Conservation (phyloP, 1,140 invertebrate genomes). For the Trichoplusia ni region DNA sequence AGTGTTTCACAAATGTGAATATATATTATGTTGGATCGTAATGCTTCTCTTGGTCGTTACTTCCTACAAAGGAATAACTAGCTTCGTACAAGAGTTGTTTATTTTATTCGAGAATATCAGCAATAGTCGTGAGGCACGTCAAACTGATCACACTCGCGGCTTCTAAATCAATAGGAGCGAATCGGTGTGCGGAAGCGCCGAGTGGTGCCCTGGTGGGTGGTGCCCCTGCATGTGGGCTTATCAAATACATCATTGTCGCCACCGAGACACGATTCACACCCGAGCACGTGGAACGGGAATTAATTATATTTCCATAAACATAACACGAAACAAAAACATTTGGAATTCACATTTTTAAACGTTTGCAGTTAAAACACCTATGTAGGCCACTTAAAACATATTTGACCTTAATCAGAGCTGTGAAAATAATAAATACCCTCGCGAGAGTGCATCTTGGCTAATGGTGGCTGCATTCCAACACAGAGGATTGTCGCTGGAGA, state of each 20-base stretch:
- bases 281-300: conserved; percentile 16
- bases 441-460: conserved; percentile 50
- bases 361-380: not conserved
- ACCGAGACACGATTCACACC: conserved; percentile 1
- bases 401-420: conserved; percentile 21
- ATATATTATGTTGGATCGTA: not conserved
- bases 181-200: conserved; percentile 29
- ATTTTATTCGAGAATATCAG: conserved; percentile 19
- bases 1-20: no score
- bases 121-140: conserved; percentile 35
- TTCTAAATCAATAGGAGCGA: conserved; percentile 36
- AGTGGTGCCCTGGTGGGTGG: not conserved
- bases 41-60: conserved; percentile 10
- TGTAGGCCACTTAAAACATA: conserved; percentile 5
- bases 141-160: conserved; percentile 30
- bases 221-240: conserved; percentile 21
- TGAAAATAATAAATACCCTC: conserved; percentile 36
- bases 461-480: conserved; percentile 62
- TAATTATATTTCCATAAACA: not conserved
- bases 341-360: not conserved
- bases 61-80: conserved; percentile 7
- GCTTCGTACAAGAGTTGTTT: conserved; percentile 2
- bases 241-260: conserved; percentile 30
- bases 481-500: conserved; percentile 58
- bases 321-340: not conserved